Evolutionary conservation across 2,113 vertebrate species (phyloP).

Genomic region (Sialia sialis): DNA sequence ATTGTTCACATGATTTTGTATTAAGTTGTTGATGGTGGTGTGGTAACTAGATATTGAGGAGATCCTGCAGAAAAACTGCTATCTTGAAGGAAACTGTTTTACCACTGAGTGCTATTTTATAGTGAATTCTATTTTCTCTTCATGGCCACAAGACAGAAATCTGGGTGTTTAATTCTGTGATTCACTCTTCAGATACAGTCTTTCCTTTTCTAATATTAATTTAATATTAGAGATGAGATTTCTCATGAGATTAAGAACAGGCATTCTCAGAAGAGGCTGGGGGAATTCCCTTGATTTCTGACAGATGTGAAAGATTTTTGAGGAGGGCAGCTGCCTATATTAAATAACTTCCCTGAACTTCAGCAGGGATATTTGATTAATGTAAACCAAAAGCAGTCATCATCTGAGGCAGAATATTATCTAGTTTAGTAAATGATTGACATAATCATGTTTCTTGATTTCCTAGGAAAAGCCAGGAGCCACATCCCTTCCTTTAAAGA

Average conservation of each 20-base stretch:
- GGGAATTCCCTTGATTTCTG: not conserved
- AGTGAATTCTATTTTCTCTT: not conserved
- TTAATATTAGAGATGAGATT: not conserved
- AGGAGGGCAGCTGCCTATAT: not conserved
- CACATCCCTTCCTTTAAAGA: not conserved
- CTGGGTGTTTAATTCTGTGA: not conserved
- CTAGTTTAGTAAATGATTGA: not conserved
- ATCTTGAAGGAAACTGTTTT: not conserved
- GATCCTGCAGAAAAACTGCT: not conserved
- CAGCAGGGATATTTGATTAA: not conserved
- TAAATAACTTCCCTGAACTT: not conserved
- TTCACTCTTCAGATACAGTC: not conserved
- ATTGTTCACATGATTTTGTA: rapidly evolving
- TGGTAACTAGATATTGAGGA: not conserved
- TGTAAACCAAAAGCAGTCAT: not conserved
- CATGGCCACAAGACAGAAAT: not conserved
- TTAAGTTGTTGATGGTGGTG: not conserved
- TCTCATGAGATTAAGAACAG: not conserved
- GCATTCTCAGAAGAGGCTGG: not conserved
- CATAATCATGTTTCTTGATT: not conserved
- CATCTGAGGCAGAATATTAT: not conserved
- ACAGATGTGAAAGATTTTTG: not conserved
- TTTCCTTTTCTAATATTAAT: not conserved
- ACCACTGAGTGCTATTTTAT: not conserved
- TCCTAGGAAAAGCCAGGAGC: not conserved